A percentile compares a stretch with the other conserved stretches of the same genome.
Evolutionary conservation across 2,797 vertebrate species (phyloP).

Genomic region (Anolis apletophallus): DNA sequence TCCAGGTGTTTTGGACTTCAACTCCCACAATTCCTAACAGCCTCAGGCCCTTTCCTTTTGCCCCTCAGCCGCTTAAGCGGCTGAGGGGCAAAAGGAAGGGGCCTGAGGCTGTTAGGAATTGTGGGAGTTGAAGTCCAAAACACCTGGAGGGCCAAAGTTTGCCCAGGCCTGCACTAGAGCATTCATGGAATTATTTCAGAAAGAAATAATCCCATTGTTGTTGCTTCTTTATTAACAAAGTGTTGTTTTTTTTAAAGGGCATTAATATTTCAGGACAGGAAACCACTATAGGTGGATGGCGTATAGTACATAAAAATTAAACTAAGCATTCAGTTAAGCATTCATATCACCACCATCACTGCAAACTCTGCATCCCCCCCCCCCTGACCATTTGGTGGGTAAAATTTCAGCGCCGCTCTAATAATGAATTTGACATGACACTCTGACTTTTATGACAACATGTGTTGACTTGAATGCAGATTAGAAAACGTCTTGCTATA

Average conservation of each 20-base stretch:
- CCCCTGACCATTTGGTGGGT: too few species aligned
- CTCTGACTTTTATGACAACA: conserved; percentile 61
- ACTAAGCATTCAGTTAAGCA: background rate
- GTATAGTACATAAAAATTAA: background rate
- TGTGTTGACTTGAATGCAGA: conserved; percentile 43
- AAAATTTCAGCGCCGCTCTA: background rate
- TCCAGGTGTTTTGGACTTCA: too few species aligned
- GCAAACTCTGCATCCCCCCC: background rate
- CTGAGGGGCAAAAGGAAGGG: too few species aligned
- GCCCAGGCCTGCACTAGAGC: too few species aligned
- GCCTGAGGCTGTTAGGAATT: too few species aligned
- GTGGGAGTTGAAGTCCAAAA: too few species aligned
- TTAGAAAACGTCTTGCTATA: conserved; percentile 44
- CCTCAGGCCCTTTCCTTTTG: too few species aligned
- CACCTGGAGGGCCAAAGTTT: too few species aligned
- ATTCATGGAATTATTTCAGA: background rate
- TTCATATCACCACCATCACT: background rate
- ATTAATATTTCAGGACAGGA: background rate
- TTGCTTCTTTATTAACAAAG: background rate
- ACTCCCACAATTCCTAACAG: too few species aligned
- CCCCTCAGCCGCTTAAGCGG: too few species aligned
- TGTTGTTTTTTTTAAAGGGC: background rate
- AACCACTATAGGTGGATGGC: background rate
- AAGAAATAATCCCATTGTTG: background rate
- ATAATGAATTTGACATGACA: conserved; percentile 41